These are phyloP conservation scores for Otolemur garnettii DNA, from an alignment of 2,113 vertebrate species.

Conservation along the genomic window DNA sequence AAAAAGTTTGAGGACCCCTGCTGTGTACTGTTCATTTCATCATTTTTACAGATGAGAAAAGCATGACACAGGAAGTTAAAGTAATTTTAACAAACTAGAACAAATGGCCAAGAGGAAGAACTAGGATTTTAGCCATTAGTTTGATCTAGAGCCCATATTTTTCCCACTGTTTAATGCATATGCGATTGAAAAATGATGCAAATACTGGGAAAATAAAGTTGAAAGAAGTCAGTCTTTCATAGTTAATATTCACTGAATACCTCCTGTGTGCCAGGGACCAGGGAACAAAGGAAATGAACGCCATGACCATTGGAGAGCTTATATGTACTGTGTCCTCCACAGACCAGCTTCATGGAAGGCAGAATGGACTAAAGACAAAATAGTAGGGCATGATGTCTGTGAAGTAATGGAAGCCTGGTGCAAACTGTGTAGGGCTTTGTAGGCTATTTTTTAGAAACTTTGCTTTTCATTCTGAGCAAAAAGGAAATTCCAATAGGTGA, in stretches of 20 bases:
- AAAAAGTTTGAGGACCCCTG: too few relatives aligned
- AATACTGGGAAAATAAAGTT: neutral
- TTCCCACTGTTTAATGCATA: neutral
- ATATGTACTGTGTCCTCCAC: neutral
- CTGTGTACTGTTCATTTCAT: neutral
- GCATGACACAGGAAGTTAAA: neutral
- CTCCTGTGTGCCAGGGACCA: neutral
- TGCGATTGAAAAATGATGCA: neutral
- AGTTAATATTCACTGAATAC: neutral
- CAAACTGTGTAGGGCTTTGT: too few relatives aligned
- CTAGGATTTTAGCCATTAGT: neutral
- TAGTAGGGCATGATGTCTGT: neutral
- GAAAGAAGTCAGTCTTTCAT: neutral
- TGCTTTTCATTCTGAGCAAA: neutral
- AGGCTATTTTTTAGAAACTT: neutral
- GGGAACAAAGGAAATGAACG: neutral
- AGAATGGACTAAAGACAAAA: neutral
- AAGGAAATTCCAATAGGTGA: neutral
- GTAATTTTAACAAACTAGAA: neutral
- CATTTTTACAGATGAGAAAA: neutral
- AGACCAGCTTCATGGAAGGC: neutral
- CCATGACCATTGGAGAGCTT: neutral
- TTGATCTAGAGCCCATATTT: neutral
- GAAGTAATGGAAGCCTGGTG: neutral
- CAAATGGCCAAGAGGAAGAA: neutral